phyloP scores from a whole-genome alignment of 2,888 invertebrate species.

The Lasioglossum villosulum region DNA sequence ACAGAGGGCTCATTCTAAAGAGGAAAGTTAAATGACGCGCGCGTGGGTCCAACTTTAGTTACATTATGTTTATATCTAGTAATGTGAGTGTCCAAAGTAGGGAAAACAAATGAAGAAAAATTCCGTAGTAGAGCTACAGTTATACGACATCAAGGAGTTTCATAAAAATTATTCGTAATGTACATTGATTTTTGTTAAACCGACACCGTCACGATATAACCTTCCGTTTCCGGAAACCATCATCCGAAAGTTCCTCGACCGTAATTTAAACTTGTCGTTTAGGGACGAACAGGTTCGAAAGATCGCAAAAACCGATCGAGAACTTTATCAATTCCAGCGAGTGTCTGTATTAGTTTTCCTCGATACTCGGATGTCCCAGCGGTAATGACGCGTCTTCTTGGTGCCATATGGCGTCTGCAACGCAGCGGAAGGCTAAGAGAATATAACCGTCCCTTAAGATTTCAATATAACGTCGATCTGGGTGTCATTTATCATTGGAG shows the following conservation, averaged over 20 bases:
- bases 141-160: neutral
- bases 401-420: slow-evolving; percentile 65
- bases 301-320: slow-evolving; percentile 37
- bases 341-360: slow-evolving; percentile 61
- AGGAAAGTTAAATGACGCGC: no score
- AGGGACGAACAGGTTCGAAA: slow-evolving; percentile 17
- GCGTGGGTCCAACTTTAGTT: no score
- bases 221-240: neutral
- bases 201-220: neutral
- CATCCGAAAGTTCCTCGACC: slow-evolving; percentile 33
- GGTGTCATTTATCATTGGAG: slow-evolving; percentile 64
- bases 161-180: neutral
- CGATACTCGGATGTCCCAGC: slow-evolving; percentile 56
- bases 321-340: slow-evolving; percentile 64
- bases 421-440: slow-evolving; percentile 50
- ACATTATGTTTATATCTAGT: no score
- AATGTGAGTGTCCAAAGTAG: no score
- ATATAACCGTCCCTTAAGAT: slow-evolving; percentile 66
- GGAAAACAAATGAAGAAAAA: no score
- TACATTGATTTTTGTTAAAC: neutral
- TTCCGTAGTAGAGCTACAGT: no score
- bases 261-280: slow-evolving; percentile 49
- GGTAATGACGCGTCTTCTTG: slow-evolving; percentile 66
- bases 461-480: slow-evolving; percentile 68
- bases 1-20: no score